These are phyloP conservation scores for Oreochromis tanganicae DNA, from an alignment of 2,113 vertebrate genomes.

Conservation along the genomic window DNA sequence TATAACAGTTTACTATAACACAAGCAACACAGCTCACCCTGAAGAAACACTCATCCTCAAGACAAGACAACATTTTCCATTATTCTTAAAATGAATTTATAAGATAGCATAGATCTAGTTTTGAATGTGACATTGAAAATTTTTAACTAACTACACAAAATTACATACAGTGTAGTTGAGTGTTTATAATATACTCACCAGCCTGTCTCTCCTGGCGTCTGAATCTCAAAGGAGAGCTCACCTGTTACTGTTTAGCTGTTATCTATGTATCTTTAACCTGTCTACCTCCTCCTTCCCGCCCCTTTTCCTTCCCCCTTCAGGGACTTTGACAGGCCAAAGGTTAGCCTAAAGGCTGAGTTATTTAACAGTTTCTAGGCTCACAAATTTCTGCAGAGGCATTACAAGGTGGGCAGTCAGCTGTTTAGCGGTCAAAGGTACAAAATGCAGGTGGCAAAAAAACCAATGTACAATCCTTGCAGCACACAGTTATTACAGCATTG, in stretches of 20 bases:
- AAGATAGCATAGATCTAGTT: not conserved
- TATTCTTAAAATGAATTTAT: not conserved
- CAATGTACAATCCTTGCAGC: not conserved
- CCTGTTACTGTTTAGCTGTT: constrained; percentile 47
- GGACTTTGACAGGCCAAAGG: constrained; percentile 89
- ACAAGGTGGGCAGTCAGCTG: not conserved
- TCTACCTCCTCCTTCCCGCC: not conserved
- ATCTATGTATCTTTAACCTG: constrained; percentile 10
- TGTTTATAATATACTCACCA: constrained; percentile 43
- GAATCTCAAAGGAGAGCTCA: constrained; percentile 38
- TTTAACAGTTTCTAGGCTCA: constrained; percentile 77
- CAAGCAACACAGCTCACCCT: not conserved
- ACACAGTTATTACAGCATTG: not conserved
- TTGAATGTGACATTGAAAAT: not conserved
- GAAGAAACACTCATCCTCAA: not conserved
- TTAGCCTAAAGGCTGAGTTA: constrained; percentile 91
- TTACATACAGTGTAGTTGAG: not conserved
- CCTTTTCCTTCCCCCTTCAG: not conserved
- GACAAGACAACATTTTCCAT: not conserved
- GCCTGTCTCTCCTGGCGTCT: constrained; percentile 24
- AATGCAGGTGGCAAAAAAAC: not conserved
- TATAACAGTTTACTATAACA: not conserved
- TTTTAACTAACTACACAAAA: not conserved
- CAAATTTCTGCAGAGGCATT: not conserved
- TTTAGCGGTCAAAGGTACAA: not conserved